phyloP scores from a whole-genome alignment of 2,888 invertebrate species.

The Volucella bombylans region DNA sequence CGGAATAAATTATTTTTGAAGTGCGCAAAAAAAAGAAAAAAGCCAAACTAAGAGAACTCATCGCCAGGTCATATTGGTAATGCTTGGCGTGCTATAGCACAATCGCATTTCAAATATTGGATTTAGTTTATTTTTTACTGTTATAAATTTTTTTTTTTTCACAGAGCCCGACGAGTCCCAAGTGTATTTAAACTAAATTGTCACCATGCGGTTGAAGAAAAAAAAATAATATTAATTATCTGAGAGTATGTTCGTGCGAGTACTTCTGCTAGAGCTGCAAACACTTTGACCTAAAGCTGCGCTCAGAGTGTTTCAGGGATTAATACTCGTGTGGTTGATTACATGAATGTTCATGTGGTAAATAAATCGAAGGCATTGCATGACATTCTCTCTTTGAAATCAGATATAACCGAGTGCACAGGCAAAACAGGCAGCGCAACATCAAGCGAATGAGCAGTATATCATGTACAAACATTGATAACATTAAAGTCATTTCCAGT shows the following conservation, averaged over 20 bases:
- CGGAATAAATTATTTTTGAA: not conserved
- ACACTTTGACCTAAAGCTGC: conserved; percentile 18
- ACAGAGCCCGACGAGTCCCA: conserved; percentile 24
- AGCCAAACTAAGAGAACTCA: conserved; percentile 10
- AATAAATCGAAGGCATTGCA: conserved; percentile 1
- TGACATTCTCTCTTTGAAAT: conserved; percentile 24
- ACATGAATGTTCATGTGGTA: conserved; percentile 2
- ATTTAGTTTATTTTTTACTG: conserved; percentile 4
- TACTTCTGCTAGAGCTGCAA: not conserved
- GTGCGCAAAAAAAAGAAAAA: not conserved
- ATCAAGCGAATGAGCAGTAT: too few species aligned
- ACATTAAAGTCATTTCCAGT: conserved; percentile 37
- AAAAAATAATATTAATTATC: conserved; percentile 20
- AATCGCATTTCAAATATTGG: conserved; percentile 18
- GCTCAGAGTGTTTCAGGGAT: conserved; percentile 11
- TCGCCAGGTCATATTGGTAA: conserved; percentile 30
- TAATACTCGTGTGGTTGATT: conserved; percentile 52
- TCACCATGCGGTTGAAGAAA: conserved; percentile 14
- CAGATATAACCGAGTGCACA: conserved; percentile 6
- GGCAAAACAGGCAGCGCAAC: not conserved
- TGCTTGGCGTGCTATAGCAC: conserved; percentile 26
- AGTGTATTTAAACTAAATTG: conserved; percentile 24
- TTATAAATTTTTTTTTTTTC: conserved; percentile 17
- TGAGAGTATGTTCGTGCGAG: not conserved
- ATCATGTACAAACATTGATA: not conserved